Conservation (phyloP, 2,113 vertebrate genomes). For the Danio rerio region DNA sequence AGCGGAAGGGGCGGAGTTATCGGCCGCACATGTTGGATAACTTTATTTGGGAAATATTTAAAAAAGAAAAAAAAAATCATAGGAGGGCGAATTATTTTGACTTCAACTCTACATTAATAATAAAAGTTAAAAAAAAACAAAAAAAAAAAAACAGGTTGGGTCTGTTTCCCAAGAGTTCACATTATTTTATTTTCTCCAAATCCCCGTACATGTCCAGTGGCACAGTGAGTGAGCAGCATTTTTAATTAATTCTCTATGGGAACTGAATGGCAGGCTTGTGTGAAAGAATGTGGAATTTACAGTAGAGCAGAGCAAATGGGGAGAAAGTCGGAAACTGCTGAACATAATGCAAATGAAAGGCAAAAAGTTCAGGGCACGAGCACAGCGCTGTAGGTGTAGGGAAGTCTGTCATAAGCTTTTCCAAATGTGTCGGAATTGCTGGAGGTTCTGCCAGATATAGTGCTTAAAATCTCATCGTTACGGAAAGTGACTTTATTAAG, state of each 20-base stretch:
- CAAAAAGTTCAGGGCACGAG: background rate
- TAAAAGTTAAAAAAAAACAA: too few species aligned
- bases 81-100: too few species aligned
- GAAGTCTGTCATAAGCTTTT: slow-evolving; percentile 10
- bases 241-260: background rate
- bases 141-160: too few species aligned
- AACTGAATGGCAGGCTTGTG: slow-evolving; percentile 3
- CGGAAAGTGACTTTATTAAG: background rate
- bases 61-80: too few species aligned
- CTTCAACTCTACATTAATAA: too few species aligned
- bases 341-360: background rate
- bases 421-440: background rate
- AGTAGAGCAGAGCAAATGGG: background rate
- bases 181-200: too few species aligned
- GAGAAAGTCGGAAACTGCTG: background rate
- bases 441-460: slow-evolving; percentile 15
- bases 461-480: background rate
- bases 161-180: too few species aligned
- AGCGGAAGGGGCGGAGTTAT: too few species aligned
- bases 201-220: background rate
- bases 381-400: background rate
- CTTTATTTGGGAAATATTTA: too few species aligned
- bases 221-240: background rate
- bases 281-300: background rate
- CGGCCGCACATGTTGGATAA: too few species aligned